phyloP scores from a whole-genome alignment of 2,113 vertebrate species.

The Pseudonaja textilis region DNA sequence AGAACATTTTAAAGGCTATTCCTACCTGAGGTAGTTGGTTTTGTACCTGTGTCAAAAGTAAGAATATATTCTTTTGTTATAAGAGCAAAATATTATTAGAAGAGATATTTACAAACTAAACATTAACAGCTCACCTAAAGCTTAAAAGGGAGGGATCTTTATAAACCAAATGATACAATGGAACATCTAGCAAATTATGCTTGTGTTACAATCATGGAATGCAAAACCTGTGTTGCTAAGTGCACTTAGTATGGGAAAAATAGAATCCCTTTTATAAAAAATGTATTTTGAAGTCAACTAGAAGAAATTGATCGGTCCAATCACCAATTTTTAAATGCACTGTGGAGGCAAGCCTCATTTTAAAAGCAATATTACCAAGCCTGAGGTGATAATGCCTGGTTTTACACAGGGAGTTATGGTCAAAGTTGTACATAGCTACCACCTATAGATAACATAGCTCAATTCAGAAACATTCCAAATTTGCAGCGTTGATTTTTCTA shows the following conservation, averaged over 20 bases:
- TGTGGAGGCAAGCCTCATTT: neutral
- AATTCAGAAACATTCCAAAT: neutral
- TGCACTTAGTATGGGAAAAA: neutral
- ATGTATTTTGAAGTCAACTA: neutral
- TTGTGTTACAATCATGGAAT: neutral
- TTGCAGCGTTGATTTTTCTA: neutral
- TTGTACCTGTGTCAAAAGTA: neutral
- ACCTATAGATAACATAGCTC: neutral
- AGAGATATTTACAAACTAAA: neutral
- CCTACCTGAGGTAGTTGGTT: neutral
- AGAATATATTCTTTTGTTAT: neutral
- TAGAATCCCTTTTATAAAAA: neutral
- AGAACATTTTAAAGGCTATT: neutral
- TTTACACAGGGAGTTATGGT: neutral
- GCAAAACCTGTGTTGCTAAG: neutral
- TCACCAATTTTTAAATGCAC: neutral
- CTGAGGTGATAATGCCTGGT: neutral
- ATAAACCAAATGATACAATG: neutral
- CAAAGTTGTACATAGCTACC: neutral
- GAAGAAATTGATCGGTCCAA: neutral
- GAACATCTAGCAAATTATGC: neutral
- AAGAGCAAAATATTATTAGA: neutral
- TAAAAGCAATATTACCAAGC: neutral
- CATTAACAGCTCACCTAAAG: neutral
- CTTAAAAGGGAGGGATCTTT: neutral